Conservation (phyloP, 2,888 invertebrate genomes). For the Lepidocyrtoides sp. region DNA sequence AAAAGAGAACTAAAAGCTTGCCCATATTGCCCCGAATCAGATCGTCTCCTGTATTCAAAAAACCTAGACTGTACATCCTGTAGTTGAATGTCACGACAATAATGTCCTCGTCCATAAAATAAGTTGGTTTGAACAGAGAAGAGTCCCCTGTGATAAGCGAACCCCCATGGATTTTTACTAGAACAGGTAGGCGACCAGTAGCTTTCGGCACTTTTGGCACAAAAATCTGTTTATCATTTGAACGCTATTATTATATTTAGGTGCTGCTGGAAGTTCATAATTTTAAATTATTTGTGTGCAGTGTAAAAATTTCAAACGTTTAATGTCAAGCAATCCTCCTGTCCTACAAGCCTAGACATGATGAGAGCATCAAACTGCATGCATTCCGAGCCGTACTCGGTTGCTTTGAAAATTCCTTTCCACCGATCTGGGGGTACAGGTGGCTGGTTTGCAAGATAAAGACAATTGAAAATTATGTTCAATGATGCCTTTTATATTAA, state of each 20-base stretch:
- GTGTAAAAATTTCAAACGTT: no score
- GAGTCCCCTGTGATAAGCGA: constrained; percentile 83
- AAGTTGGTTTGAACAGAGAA: constrained; percentile 79
- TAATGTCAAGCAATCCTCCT: constrained; percentile 44
- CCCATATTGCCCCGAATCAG: constrained; percentile 79
- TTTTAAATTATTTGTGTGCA: no score
- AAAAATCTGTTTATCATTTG: no score
- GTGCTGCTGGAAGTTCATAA: no score
- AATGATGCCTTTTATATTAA: no score
- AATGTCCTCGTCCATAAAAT: constrained; percentile 84
- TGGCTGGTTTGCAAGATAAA: no score
- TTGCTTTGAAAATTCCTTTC: constrained; percentile 80
- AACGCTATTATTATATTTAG: no score
- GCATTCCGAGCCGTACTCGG: constrained; percentile 63
- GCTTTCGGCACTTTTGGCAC: constrained; percentile 64
- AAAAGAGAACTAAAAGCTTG: background rate
- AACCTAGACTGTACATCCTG: constrained; percentile 56
- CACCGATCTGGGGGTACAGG: constrained; percentile 77
- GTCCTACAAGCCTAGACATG: constrained; percentile 9
- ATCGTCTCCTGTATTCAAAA: constrained; percentile 80
- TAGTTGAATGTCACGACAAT: constrained; percentile 85
- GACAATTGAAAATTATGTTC: no score
- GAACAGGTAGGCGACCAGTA: constrained; percentile 80
- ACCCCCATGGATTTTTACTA: constrained; percentile 86
- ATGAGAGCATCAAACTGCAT: constrained; percentile 63